Base-by-base conservation (phyloP, 2,113 vertebrate species). In the Eclectus roratus region DNA sequence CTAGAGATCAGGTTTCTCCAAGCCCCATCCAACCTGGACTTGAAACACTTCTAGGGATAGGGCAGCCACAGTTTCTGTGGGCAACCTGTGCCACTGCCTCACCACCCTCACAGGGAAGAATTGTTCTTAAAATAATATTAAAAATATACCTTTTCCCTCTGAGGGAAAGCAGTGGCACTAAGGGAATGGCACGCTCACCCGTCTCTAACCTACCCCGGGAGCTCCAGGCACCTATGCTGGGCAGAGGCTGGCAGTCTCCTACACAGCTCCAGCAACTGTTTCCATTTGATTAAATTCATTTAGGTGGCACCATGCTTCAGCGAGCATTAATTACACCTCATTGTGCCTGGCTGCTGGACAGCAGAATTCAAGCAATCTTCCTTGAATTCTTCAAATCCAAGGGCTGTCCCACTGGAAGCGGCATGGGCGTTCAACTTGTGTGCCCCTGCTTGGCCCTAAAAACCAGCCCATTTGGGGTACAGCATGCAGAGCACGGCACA, bases 241-340 rank as follows among this genome's bases (percentile, higher is more conserved):
- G 58, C 6, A 20, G 46, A 21, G 33, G 66, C 80, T 28, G 2
- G 64, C 77, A 17, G 50, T 50, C 60, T 76, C 84, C 68, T 52
- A 46, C 11, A 5, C 14, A 6, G 72, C 81, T 82, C 73, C 41
- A 55, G 31, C 81, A 63, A 35, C 66, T 63, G 27, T 84, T 90
- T 69, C 69, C 35, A 58, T 82, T 92, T 52, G 74, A 23, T 94
- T 66, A 84, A 84, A 80, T 61, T 96, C 76, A 58, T 90, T 63
- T 88, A 85, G 47, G 46, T 71, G 79, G 77, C 35, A 47, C 81
- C 80, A 76, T 79, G 85, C 74, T 97, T 94, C 92, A 53, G 43
- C 43, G 27, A 92, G 25, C 88, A 71, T 85, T 89, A 85, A 88
- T 93, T 84, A 94, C 87, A 78, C 68, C 27, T 94, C 86, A 96